phyloP scores from a whole-genome alignment of 2,888 invertebrate species.

The Lymantria dispar region DNA sequence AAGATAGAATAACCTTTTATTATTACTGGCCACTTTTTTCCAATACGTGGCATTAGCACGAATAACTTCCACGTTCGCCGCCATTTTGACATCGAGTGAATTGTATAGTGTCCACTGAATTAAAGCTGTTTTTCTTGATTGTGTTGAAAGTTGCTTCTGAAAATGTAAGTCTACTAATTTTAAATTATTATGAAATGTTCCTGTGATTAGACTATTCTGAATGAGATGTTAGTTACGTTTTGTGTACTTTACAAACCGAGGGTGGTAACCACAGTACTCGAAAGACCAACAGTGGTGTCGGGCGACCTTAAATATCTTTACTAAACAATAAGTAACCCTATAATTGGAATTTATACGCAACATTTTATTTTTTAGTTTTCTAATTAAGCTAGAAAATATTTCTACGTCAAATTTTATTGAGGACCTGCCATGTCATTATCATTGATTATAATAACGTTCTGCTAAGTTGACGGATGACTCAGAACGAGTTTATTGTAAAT shows the following conservation, averaged over 20 bases:
- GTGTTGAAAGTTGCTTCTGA: constrained; percentile 78
- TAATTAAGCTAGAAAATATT: constrained; percentile 25
- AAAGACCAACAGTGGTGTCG: constrained; percentile 81
- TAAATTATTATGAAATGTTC: constrained; percentile 12
- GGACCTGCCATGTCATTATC: constrained; percentile 80
- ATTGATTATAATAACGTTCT: constrained; percentile 75
- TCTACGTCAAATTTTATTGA: constrained; percentile 44
- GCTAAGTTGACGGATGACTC: constrained; percentile 67
- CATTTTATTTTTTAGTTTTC: constrained; percentile 2
- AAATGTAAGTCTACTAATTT: constrained; percentile 72
- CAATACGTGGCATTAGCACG: constrained; percentile 92
- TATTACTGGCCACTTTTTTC: constrained; percentile 74
- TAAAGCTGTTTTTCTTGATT: constrained; percentile 85
- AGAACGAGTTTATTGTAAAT: constrained; percentile 50
- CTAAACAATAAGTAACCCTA: constrained; percentile 2
- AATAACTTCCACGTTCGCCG: constrained; percentile 90
- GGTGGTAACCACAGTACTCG: constrained; percentile 76
- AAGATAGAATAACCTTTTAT: constrained; percentile 13
- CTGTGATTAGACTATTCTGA: constrained; percentile 10
- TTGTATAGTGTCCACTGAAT: constrained; percentile 86
- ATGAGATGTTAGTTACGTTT: constrained; percentile 33
- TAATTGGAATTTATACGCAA: constrained; percentile 1
- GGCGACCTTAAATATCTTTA: constrained; percentile 53
- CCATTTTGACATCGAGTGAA: constrained; percentile 91
- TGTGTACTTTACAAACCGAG: constrained; percentile 49